Percentiles rank a stretch among this genome's conserved stretches.
These are phyloP conservation scores for Scytalopus superciliaris DNA, from an alignment of 2,113 vertebrate genomes.

Conservation along the genomic window DNA sequence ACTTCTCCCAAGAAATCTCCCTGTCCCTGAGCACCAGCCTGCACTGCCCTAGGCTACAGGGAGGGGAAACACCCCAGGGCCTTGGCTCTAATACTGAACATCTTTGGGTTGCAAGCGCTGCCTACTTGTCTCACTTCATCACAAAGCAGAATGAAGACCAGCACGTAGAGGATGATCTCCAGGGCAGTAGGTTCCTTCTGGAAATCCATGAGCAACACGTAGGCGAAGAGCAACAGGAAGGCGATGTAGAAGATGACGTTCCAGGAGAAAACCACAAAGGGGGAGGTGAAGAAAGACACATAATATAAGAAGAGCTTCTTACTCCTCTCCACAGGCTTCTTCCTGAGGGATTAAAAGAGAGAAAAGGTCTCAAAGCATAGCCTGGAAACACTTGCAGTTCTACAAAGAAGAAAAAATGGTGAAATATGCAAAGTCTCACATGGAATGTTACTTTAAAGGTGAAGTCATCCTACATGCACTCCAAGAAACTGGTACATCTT, in stretches of 20 bases:
- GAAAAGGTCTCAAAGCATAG: neutral
- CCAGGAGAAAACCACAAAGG: conserved; percentile 96
- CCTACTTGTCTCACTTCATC: conserved; percentile 96
- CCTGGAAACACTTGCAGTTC: neutral
- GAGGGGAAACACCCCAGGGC: neutral
- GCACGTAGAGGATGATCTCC: conserved; percentile 89
- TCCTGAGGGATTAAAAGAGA: conserved; percentile 55
- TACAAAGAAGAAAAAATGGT: neutral
- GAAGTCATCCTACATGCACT: neutral
- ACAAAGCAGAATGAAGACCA: conserved; percentile 88
- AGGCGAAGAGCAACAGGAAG: conserved; percentile 91
- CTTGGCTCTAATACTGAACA: neutral
- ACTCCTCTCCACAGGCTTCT: conserved; percentile 75
- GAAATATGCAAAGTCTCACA: neutral
- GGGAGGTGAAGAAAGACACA: conserved; percentile 82
- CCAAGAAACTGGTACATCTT: neutral
- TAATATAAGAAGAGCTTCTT: conserved; percentile 72
- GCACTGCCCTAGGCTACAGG: neutral
- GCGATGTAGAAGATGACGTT: conserved; percentile 92
- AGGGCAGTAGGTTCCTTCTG: conserved; percentile 80
- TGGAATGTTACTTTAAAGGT: neutral
- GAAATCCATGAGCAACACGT: conserved; percentile 92
- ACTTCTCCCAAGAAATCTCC: neutral
- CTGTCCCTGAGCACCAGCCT: neutral
- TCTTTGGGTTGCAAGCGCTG: neutral